Evolutionary conservation across 2,113 vertebrate genomes (phyloP).

Genomic region (Epinephelus fuscoguttatus): DNA sequence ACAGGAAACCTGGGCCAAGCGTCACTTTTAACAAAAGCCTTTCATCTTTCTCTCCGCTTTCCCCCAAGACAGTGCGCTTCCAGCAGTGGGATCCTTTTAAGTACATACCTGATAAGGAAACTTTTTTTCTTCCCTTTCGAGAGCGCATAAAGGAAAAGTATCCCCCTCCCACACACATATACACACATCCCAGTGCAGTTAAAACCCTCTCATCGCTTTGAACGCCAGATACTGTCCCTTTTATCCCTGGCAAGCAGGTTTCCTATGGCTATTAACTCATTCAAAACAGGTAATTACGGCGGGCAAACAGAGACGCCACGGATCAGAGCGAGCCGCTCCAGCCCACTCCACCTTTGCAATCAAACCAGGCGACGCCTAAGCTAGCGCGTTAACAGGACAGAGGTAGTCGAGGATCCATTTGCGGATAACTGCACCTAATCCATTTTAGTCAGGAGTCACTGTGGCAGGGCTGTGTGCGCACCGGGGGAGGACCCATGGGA

Average conservation of each 20-base stretch:
- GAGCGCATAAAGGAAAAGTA: slow-evolving; percentile 86
- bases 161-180: slow-evolving; percentile 80
- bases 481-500: slow-evolving; percentile 66
- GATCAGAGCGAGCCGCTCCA: slow-evolving; percentile 63
- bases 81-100: slow-evolving; percentile 92
- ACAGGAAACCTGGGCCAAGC: slow-evolving; percentile 96
- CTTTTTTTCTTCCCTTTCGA: slow-evolving; percentile 70
- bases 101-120: slow-evolving; percentile 94
- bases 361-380: slow-evolving; percentile 55
- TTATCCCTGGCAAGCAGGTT: slow-evolving; percentile 77
- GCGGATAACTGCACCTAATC: slow-evolving; percentile 82
- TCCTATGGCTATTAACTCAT: slow-evolving; percentile 82
- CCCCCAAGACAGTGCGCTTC: slow-evolving; percentile 89
- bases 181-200: slow-evolving; percentile 69
- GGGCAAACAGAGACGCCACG: slow-evolving; percentile 57
- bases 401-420: slow-evolving; percentile 78
- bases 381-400: slow-evolving; percentile 46
- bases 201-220: slow-evolving; percentile 79
- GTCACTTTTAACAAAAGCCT: slow-evolving; percentile 95
- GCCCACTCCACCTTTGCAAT: slow-evolving; percentile 78
- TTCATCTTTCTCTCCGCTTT: slow-evolving; percentile 93
- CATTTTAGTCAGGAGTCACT: slow-evolving; percentile 77
- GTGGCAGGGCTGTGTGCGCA: slow-evolving; percentile 55
- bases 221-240: slow-evolving; percentile 79
- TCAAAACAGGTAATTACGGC: slow-evolving; percentile 84